Evolutionary conservation across 2,888 invertebrate species (phyloP), one percentile per base, ranked within the genome.

Genomic region (Philopedon plagiatum): DNA sequence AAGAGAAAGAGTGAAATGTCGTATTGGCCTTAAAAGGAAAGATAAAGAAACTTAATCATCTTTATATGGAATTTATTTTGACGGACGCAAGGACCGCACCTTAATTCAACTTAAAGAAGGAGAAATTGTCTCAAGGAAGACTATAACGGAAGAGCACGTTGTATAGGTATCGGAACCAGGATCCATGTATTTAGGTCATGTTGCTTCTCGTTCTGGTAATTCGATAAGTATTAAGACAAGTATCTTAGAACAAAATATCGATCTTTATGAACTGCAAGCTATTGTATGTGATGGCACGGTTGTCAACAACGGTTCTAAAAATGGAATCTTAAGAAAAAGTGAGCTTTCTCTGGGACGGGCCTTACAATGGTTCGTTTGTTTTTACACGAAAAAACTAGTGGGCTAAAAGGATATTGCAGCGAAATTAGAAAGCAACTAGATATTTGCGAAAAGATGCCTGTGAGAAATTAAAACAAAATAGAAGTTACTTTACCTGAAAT

Each of bases 161-260:
- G 67, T 67, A 23, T 37, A 64, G 23, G 56, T 62, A 19, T 72
- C 67, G 34, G 61, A 72, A 56, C 62, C 72, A 54, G 62, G 44
- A 67, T 61, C 67, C 54, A 65, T 57, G 26, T 70, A 56, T 37
- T 41, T 67, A 29, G 65, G 71, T 66, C 71, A 64, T 19, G 34
- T 44, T 11, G 44, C 69, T 69, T 63, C 69, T 11, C 13, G 2
- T 9, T 67, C 60, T 32, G 58, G 67, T n/a, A 32, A 13, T 63
- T 46, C 68, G n/a, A n/a, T 1, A 49, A 62, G 15, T 68, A 62
- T 68, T 49, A 68, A 62, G 19, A 62, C 34, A 62, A 62, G 68
- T 21, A 62, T 68, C 19, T 34, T 62, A 62, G 49, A 64, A 15
- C 15, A 66, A 44, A 66, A 56, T 11, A 23, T 57, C 1, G 57